These are phyloP conservation scores for Chromoteleia sp. DNA, from an alignment of 2,888 invertebrate species.

Conservation along the genomic window DNA sequence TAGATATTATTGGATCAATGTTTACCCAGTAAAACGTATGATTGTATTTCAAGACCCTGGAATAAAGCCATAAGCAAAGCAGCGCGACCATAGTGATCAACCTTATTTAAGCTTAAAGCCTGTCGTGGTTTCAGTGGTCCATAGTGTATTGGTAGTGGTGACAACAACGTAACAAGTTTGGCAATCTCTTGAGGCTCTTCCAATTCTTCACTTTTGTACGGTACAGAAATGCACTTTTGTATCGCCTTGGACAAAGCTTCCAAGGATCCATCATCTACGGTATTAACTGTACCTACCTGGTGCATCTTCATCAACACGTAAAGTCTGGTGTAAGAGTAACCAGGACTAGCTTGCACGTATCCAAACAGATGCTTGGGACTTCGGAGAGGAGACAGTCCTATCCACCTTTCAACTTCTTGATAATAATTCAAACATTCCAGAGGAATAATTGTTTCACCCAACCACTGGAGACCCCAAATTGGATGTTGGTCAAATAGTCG, in stretches of 20 bases:
- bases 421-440: slow-evolving; percentile 79
- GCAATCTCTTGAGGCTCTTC: slow-evolving; percentile 79
- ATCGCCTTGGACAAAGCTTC: slow-evolving; percentile 78
- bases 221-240: slow-evolving; percentile 79
- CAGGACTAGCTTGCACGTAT: slow-evolving; percentile 81
- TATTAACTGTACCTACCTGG: slow-evolving; percentile 73
- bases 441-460: slow-evolving; percentile 81
- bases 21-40: slow-evolving; percentile 81
- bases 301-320: slow-evolving; percentile 82
- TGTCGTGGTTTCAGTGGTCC: slow-evolving; percentile 81
- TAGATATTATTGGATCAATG: too few relatives aligned
- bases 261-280: slow-evolving; percentile 74
- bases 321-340: slow-evolving; percentile 80
- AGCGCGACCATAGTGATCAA: slow-evolving; percentile 83
- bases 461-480: slow-evolving; percentile 83
- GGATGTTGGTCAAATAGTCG: slow-evolving; percentile 83
- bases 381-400: slow-evolving; percentile 78
- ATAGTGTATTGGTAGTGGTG: slow-evolving; percentile 78
- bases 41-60: slow-evolving; percentile 78
- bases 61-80: slow-evolving; percentile 79
- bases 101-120: slow-evolving; percentile 81
- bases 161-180: slow-evolving; percentile 78
- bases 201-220: slow-evolving; percentile 79
- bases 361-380: slow-evolving; percentile 81
- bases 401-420: slow-evolving; percentile 82